Percentiles rank a stretch among this genome's conserved stretches.
Evolutionary conservation across 1,140 invertebrate species (phyloP).

Genomic region (Aphis gossypii): DNA sequence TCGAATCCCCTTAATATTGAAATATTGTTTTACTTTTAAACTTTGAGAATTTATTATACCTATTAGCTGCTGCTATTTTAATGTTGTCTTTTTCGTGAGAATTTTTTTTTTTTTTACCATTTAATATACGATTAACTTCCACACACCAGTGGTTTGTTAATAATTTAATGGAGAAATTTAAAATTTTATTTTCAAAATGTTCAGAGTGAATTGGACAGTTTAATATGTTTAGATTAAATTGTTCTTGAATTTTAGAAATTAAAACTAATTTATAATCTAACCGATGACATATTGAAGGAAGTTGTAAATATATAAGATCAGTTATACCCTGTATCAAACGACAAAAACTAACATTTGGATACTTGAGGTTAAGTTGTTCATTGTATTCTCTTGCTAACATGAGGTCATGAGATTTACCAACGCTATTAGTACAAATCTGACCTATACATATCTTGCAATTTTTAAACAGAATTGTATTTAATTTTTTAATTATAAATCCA

Average conservation of each 20-base stretch:
- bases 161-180: constrained; percentile 9
- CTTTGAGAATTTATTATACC: neutral
- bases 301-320: neutral
- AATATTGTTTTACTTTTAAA: neutral
- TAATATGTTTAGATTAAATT: neutral
- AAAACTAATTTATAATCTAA: constrained; percentile 6
- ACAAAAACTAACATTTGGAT: neutral
- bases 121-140: neutral
- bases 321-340: neutral
- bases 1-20: too few species aligned
- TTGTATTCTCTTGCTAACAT: neutral
- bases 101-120: too few species aligned
- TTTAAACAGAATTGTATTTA: constrained; percentile 6
- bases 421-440: neutral
- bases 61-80: neutral
- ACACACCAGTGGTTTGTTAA: constrained; percentile 2
- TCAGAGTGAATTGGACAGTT: constrained; percentile 8
- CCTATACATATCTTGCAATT: neutral
- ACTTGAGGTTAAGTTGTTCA: constrained; percentile 2
- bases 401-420: neutral
- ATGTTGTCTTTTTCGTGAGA: neutral
- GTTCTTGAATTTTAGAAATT: neutral
- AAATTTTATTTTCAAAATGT: neutral
- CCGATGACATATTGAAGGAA: neutral
- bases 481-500: neutral